Conservation (phyloP, 2,888 invertebrate genomes). For the Acanthosepion esculentum region DNA sequence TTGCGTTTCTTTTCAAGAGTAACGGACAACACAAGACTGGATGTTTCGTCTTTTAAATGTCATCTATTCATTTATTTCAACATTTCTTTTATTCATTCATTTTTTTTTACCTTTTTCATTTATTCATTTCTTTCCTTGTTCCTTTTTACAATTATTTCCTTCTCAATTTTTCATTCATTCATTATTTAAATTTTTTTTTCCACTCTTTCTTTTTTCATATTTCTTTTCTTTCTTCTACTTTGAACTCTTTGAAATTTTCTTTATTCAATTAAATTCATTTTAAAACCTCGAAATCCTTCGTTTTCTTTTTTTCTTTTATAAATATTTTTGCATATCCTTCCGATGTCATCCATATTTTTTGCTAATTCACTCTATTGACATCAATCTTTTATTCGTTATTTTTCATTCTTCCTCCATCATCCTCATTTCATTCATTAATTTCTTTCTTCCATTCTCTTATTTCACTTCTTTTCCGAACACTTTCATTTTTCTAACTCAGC, state of each 20-base stretch:
- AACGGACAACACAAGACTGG: not conserved
- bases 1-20: not conserved
- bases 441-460: too few relatives aligned
- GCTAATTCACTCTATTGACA: too few relatives aligned
- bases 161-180: not conserved
- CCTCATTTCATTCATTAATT: too few relatives aligned
- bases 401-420: too few relatives aligned
- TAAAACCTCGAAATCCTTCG: not conserved
- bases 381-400: too few relatives aligned
- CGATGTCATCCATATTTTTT: too few relatives aligned
- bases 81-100: not conserved
- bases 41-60: not conserved
- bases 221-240: not conserved
- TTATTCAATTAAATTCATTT: not conserved
- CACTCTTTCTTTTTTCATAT: not conserved
- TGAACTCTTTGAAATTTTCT: not conserved
- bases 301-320: too few relatives aligned
- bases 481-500: too few relatives aligned
- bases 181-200: not conserved
- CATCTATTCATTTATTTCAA: not conserved
- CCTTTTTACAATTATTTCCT: not conserved
- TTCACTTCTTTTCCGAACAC: too few relatives aligned
- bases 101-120: not conserved
- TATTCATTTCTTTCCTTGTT: rapidly evolving
- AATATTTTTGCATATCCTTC: too few relatives aligned